A percentile compares a stretch with the other conserved stretches of the same genome.
These are phyloP conservation scores for Drosophila virilis DNA, from an alignment of 1,140 invertebrate genomes.

Conservation along the genomic window DNA sequence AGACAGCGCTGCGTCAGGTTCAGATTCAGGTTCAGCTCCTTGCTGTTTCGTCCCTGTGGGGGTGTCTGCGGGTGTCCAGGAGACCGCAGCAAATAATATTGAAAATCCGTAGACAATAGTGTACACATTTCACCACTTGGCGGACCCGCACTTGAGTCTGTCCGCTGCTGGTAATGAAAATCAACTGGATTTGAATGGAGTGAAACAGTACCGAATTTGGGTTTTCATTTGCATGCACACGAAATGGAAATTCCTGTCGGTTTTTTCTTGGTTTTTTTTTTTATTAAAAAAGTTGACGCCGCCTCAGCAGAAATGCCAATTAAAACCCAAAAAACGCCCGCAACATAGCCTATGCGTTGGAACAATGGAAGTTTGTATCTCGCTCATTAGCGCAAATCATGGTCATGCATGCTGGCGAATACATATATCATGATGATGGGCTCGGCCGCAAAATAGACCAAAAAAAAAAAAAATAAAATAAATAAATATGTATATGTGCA, in stretches of 20 bases:
- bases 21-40: slow-evolving; percentile 42
- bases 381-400: slow-evolving; percentile 75
- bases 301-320: slow-evolving; percentile 51
- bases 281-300: slow-evolving; percentile 74
- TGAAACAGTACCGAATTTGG: slow-evolving; percentile 59
- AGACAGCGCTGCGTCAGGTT: slow-evolving; percentile 44
- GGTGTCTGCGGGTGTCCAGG: slow-evolving; percentile 7
- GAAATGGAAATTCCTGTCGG: slow-evolving; percentile 42
- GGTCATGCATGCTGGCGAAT: slow-evolving; percentile 58
- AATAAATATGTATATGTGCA: slow-evolving; percentile 57
- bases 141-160: slow-evolving; percentile 62
- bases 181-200: slow-evolving; percentile 64
- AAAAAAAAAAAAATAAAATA: slow-evolving; percentile 3
- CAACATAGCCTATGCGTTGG: slow-evolving; percentile 14
- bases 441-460: slow-evolving; percentile 20
- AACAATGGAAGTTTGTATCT: slow-evolving; percentile 27
- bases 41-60: background rate
- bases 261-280: slow-evolving; percentile 47
- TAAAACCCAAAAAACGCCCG: slow-evolving; percentile 54
- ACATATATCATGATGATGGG: slow-evolving; percentile 55
- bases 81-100: slow-evolving; percentile 80
- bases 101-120: slow-evolving; percentile 81
- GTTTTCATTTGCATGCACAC: slow-evolving; percentile 57
- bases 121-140: slow-evolving; percentile 57
- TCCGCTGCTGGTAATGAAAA: slow-evolving; percentile 67